Conservation (phyloP, 2,797 vertebrate species). For the Micromesistius poutassou region DNA sequence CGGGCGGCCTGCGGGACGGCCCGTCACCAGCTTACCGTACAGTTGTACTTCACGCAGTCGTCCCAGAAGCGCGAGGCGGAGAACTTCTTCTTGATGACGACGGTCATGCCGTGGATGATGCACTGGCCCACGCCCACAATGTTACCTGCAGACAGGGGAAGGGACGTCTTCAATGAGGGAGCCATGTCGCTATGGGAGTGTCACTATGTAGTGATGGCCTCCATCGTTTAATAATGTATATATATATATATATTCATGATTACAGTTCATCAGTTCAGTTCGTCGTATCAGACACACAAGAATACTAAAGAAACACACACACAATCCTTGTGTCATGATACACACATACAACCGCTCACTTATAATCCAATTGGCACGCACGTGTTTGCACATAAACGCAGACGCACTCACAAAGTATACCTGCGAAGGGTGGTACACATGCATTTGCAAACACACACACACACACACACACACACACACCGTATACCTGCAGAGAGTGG, state of each 20-base stretch:
- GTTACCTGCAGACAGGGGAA: slow-evolving; percentile 77
- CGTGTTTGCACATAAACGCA: neutral
- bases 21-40: slow-evolving; percentile 81
- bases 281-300: too few species aligned
- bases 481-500: too few species aligned
- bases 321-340: neutral
- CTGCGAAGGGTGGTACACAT: neutral
- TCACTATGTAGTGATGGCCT: too few species aligned
- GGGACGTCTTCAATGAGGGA: too few species aligned
- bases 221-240: neutral
- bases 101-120: slow-evolving; percentile 89
- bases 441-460: slow-evolving; percentile 4
- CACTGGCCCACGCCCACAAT: slow-evolving; percentile 96
- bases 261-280: neutral
- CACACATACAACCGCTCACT: neutral
- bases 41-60: slow-evolving; percentile 96
- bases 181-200: too few species aligned
- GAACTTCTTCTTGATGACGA: slow-evolving; percentile 96
- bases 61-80: slow-evolving; percentile 97
- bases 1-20: neutral
- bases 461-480: slow-evolving; percentile 15
- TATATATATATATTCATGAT: neutral
- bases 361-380: slow-evolving; percentile 1
- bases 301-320: too few species aligned
- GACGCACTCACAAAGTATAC: neutral